Evolutionary conservation across 2,113 vertebrate species (phyloP), one percentile per base, ranked within the genome.

Genomic region (Nerophis ophidion): DNA sequence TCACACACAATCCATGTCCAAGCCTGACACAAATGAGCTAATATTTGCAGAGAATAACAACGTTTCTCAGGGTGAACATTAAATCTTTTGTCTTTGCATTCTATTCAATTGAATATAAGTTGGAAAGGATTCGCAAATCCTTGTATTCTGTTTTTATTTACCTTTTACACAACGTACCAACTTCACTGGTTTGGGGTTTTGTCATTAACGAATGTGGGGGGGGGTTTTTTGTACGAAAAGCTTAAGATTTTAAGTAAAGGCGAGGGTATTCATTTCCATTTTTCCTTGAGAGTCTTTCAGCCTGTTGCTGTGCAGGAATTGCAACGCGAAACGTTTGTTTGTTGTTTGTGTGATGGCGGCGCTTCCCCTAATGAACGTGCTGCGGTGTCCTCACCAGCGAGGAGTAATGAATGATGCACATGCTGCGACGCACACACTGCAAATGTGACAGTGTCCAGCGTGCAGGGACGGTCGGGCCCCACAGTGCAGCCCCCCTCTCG

Each of bases 401-500:
- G 74, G 74, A 71, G 67, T 82, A 71, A 82, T 80, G 74, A 71
- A 82, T 80, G 74, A 77, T 78, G 70, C 78, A 55, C 76, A 71
- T 72, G 71, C 70, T 69, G 78, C 64, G 76, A 71, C 69, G 78
- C 78, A 77, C 69, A 40, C 71, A 67, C 61, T 51, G 81, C 83
- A 84, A 87, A 87, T 74, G 74, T 85, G 85, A 75, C 81, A 81
- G 74, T 34, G 34, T 82, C 72, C 63, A 61, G 68, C 65, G 68
- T 73, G 75, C 77, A 56, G 81, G 72, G 77, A 79, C 74, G 81
- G 83, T 77, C 75, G 63, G 66, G 68, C n/a, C n/a, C n/a, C n/a
- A 76, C 61, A 63, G 65, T 60, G 57, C 61, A 74, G 72, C 79
- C 79, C 71, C 71, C 75, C 70, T 73, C 79, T 72, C 77, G 80